phyloP scores from a whole-genome alignment of 2,113 vertebrate genomes.

The Entosphenus tridentatus region DNA sequence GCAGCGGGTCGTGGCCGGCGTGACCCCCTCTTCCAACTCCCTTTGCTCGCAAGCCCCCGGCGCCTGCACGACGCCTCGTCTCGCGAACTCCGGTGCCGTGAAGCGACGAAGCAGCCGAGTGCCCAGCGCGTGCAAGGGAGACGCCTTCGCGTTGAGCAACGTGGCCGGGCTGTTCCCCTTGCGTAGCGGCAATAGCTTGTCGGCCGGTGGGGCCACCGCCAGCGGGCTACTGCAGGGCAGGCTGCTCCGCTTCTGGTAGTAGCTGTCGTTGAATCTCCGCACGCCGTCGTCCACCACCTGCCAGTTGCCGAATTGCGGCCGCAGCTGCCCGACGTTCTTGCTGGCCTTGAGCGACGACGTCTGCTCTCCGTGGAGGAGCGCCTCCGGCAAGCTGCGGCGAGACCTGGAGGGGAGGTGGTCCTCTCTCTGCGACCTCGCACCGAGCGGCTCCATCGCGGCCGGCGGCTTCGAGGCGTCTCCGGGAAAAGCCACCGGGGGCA shows the following conservation, averaged over 20 bases:
- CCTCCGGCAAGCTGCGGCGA: background rate
- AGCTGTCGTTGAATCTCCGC: constrained; percentile 20
- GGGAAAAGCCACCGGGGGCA: constrained; percentile 10
- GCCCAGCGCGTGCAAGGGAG: constrained; percentile 17
- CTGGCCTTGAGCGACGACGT: constrained; percentile 17
- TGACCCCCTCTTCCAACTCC: constrained; percentile 8
- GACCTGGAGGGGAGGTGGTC: constrained; percentile 12
- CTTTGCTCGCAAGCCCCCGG: background rate
- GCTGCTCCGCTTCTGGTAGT: constrained; percentile 27
- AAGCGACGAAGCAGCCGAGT: constrained; percentile 23
- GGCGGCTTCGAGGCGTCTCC: constrained; percentile 9
- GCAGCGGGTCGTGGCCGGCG: constrained; percentile 19
- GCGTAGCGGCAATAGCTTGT: constrained; percentile 14
- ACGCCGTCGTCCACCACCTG: constrained; percentile 12
- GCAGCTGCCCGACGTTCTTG: constrained; percentile 10
- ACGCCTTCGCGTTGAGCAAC: background rate
- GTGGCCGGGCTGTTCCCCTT: constrained; percentile 13
- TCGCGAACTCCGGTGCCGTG: constrained; percentile 24
- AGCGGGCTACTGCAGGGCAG: constrained; percentile 18
- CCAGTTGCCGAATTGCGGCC: constrained; percentile 5
- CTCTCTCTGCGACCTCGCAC: background rate
- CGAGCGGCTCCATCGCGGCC: constrained; percentile 2
- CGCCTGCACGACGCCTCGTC: constrained; percentile 9
- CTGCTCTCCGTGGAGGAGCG: too few relatives aligned
- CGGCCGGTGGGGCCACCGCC: constrained; percentile 16